Evolutionary conservation across 2,888 invertebrate genomes (phyloP).

Genomic region (Drosophila seclusa): DNA sequence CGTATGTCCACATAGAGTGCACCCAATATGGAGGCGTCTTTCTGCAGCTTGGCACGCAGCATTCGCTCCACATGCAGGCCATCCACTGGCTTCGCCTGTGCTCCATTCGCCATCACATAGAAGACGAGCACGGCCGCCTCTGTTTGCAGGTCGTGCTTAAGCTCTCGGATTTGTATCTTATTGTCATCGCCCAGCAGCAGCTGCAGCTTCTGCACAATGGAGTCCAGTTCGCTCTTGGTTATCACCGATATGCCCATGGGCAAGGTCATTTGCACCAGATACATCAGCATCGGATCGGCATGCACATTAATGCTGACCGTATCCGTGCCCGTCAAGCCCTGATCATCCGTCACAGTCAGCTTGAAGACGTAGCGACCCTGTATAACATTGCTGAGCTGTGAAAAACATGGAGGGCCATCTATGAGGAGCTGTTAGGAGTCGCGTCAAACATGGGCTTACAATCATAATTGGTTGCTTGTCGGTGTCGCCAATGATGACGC

Average conservation of each 20-base stretch:
- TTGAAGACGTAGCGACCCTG: constrained; percentile 95
- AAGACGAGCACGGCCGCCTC: constrained; percentile 89
- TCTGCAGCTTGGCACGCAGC: constrained; percentile 89
- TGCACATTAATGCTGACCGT: constrained; percentile 94
- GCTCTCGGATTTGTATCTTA: constrained; percentile 87
- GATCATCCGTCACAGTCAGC: constrained; percentile 95
- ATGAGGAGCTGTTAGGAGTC: neutral
- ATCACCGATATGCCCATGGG: constrained; percentile 90
- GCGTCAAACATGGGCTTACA: constrained; percentile 84
- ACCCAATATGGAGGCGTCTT: constrained; percentile 89
- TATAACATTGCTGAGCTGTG: constrained; percentile 91
- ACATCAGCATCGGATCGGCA: constrained; percentile 89
- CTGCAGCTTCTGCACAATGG: constrained; percentile 90
- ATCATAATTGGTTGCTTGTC: constrained; percentile 92
- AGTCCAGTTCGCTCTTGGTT: constrained; percentile 88
- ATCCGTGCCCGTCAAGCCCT: constrained; percentile 93
- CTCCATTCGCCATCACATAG: constrained; percentile 86
- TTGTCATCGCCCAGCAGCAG: constrained; percentile 91
- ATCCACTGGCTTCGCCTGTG: constrained; percentile 83
- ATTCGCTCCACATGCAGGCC: constrained; percentile 89
- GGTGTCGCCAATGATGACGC: constrained; percentile 91
- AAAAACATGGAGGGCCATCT: neutral
- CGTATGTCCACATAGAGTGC: constrained; percentile 91
- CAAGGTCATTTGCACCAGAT: constrained; percentile 92
- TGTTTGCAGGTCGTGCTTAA: constrained; percentile 87